Conservation (phyloP, 2,797 vertebrate genomes). For the Euphonia xanthogaster region DNA sequence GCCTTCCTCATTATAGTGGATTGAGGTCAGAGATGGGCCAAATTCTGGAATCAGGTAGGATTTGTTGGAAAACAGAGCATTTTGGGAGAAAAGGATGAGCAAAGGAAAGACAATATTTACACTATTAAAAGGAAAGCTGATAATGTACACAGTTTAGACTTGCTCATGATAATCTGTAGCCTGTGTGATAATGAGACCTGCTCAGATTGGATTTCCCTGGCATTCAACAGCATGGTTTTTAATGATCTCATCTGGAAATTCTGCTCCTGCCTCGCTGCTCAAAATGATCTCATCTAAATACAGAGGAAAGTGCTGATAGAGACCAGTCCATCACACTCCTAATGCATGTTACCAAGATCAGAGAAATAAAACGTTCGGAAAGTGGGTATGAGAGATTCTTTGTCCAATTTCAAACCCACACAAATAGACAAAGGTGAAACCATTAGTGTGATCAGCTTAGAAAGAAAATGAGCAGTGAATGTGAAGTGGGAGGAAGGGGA, state of each 20-base stretch:
- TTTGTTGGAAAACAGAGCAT: not conserved
- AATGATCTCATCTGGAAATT: constrained; percentile 7
- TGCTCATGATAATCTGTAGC: not conserved
- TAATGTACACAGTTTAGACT: not conserved
- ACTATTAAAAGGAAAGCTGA: not conserved
- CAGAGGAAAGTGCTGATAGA: not conserved
- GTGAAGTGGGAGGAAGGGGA: not conserved
- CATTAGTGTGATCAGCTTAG: not conserved
- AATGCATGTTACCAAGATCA: not conserved
- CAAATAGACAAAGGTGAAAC: not conserved
- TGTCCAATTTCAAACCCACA: not conserved
- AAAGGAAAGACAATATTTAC: not conserved
- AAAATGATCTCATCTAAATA: constrained; percentile 7
- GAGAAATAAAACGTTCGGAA: not conserved
- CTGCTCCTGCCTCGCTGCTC: not conserved
- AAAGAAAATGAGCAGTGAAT: not conserved
- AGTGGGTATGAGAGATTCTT: not conserved
- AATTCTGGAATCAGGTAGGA: not conserved
- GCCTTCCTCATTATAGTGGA: not conserved
- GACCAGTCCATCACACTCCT: not conserved
- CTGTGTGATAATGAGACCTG: not conserved
- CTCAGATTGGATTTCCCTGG: not conserved
- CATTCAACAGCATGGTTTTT: not conserved
- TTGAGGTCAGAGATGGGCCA: not conserved
- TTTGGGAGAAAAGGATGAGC: not conserved